Conservation (phyloP, 37 sponge, comb jelly and placozoan genomes). For the Oopsacas minuta region DNA sequence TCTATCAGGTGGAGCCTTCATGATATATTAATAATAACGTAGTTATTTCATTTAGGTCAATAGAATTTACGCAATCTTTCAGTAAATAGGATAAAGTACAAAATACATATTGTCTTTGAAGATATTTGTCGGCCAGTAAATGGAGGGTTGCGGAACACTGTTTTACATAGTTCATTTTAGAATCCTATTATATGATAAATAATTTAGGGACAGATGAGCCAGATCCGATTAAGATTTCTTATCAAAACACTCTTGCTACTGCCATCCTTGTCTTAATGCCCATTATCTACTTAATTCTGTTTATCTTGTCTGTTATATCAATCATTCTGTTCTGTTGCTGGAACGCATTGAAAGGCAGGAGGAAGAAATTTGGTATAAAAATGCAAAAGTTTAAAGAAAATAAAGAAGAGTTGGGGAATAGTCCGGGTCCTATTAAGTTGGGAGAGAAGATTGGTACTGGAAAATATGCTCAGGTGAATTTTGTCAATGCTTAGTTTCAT, state of each 20-base stretch:
- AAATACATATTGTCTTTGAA: too few species aligned
- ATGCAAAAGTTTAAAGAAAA: background rate
- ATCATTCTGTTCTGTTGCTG: background rate
- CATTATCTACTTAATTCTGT: background rate
- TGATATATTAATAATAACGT: too few species aligned
- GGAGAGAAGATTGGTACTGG: slow-evolving; percentile 32
- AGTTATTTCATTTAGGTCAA: too few species aligned
- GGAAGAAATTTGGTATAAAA: background rate
- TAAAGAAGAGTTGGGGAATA: background rate
- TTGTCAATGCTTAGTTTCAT: background rate
- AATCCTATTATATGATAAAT: too few species aligned
- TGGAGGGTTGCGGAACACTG: too few species aligned
- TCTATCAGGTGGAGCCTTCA: too few species aligned
- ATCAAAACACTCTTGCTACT: background rate
- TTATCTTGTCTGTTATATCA: background rate
- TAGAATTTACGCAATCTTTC: too few species aligned
- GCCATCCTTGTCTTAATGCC: background rate
- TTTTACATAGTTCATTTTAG: too few species aligned
- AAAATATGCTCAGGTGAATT: slow-evolving; percentile 22
- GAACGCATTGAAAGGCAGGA: background rate
- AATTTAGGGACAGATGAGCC: too few species aligned
- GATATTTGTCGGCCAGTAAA: too few species aligned
- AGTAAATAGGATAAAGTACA: too few species aligned
- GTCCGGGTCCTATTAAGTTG: background rate
- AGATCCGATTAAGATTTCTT: background rate